Evolutionary conservation across 1,140 invertebrate species (phyloP).

Genomic region (Magallana gigas): DNA sequence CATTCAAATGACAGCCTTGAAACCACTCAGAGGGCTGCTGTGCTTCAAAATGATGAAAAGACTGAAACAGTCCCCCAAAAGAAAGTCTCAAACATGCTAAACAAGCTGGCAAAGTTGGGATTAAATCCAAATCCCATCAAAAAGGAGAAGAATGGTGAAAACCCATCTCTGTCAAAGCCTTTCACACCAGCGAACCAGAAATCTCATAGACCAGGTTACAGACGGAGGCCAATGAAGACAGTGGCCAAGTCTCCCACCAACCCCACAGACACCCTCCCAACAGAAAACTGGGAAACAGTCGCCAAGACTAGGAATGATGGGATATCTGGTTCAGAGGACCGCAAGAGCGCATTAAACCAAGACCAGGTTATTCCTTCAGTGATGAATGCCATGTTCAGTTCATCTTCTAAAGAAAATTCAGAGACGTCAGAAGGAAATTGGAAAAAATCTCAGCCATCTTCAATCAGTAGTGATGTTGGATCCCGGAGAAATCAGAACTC

Average conservation of each 20-base stretch:
- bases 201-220: constrained; percentile 5
- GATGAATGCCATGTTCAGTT: background rate
- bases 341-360: background rate
- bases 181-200: background rate
- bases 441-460: background rate
- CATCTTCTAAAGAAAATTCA: background rate
- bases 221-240: constrained; percentile 45
- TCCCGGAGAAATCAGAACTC: background rate
- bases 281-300: background rate
- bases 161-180: background rate
- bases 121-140: constrained; percentile 36
- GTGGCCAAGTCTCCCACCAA: background rate
- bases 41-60: background rate
- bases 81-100: constrained; percentile 18
- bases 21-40: background rate
- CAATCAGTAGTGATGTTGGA: background rate
- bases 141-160: background rate
- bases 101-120: constrained; percentile 21
- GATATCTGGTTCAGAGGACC: background rate
- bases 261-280: background rate
- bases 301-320: background rate
- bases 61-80: background rate
- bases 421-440: background rate
- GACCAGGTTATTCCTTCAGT: background rate
- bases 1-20: too few relatives aligned